phyloP scores from a whole-genome alignment of 2,888 invertebrate species.

The Poecilus cupreus region DNA sequence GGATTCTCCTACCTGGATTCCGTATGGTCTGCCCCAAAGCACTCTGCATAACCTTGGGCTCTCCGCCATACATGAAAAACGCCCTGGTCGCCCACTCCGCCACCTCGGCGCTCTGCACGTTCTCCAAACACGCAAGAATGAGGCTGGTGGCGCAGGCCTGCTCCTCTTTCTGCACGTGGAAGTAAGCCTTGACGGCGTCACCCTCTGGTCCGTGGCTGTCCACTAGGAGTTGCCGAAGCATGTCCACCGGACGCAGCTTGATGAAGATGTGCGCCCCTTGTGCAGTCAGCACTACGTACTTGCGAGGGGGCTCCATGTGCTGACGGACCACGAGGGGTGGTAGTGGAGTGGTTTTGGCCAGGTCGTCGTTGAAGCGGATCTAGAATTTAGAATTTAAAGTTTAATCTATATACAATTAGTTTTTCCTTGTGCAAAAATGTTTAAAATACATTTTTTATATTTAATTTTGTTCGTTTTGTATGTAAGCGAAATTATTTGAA shows the following conservation, averaged over 20 bases:
- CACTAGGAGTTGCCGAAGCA: slow-evolving; percentile 86
- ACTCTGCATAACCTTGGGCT: slow-evolving; percentile 72
- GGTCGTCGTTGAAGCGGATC: slow-evolving; percentile 39
- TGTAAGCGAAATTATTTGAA: too few relatives aligned
- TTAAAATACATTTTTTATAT: too few relatives aligned
- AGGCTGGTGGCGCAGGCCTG: slow-evolving; percentile 94
- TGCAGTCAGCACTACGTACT: slow-evolving; percentile 90
- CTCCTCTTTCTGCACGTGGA: slow-evolving; percentile 86
- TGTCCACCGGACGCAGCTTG: slow-evolving; percentile 91
- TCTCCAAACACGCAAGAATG: slow-evolving; percentile 86
- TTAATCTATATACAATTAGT: too few relatives aligned
- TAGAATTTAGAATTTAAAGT: too few relatives aligned
- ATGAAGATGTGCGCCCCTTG: slow-evolving; percentile 90
- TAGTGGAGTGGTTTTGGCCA: slow-evolving; percentile 62
- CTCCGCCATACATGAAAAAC: slow-evolving; percentile 94
- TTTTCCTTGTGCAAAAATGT: too few relatives aligned
- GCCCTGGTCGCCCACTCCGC: slow-evolving; percentile 93
- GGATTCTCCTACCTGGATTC: slow-evolving; percentile 45
- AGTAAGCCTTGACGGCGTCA: slow-evolving; percentile 89
- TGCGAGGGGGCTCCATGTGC: slow-evolving; percentile 82
- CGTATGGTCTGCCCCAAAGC: slow-evolving; percentile 21
- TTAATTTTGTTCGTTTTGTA: too few relatives aligned
- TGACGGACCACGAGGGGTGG: slow-evolving; percentile 83
- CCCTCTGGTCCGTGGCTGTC: slow-evolving; percentile 91
- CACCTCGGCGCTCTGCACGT: slow-evolving; percentile 78